Base-by-base conservation (phyloP, 2,888 invertebrate species). In the Linnaemya tessellans region DNA sequence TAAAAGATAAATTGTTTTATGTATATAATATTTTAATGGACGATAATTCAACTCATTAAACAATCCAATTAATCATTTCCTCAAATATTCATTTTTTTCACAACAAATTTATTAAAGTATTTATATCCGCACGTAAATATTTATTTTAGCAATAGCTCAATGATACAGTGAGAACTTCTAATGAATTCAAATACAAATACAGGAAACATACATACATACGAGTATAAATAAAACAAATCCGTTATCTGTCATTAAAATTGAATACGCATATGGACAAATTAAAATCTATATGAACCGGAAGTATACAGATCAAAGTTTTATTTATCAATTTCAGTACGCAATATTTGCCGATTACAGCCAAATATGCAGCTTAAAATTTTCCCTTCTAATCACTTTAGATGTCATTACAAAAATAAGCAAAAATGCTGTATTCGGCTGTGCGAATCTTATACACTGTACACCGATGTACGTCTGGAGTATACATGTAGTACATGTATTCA, bases 1-100 rank as follows among this genome's bases (percentile, higher is more conserved):
- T 22, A 15, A 0, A 54, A 64, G 22, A 81, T 64, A 68, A 80
- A 80, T 80, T 43, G 20, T 35, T 82, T 22, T 25, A 64, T 75
- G 62, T 68, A 30, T 75, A 30, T 15, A 35, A 58, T 49, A n/a
- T 30, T 65, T 80, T 68, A 54, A 81, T 82, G 25, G n/a, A 70
- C 56, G 18, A 64, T 82, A 68, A 81, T 70, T 81, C 51, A 64
- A 70, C 56, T 82, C 62, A 70, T 46, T 82, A 70, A 77, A 64
- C 30, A 64, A 64, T 64, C 35, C 25, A 82, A 75, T 82, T 77
- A 77, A 77, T 82, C 81, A 82, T 82, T 77, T 77, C 64, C 54
- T 35, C 13, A 43, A 74, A 75, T 30, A 68, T 60, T 70, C 70
- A 56, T 46, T 15, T 38, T 60, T 30, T 43, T 49, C 38, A 18